Percentiles rank a stretch among this genome's conserved stretches.
Conservation (phyloP, 2,113 vertebrate species). For the Anthoscopus minutus region DNA sequence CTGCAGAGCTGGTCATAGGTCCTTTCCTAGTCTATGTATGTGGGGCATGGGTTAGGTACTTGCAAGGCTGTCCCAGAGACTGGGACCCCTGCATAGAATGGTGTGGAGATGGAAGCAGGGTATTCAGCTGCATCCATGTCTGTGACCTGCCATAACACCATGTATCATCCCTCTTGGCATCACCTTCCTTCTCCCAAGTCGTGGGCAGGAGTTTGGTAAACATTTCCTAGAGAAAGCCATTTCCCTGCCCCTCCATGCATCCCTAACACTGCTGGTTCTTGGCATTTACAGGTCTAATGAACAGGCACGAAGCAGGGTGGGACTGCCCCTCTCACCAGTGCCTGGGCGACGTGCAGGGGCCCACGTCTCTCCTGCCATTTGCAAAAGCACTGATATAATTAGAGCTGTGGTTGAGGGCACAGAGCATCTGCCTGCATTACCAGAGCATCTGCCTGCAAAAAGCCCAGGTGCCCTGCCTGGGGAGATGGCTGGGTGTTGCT, state of each 20-base stretch:
- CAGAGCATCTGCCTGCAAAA: conserved; percentile 7
- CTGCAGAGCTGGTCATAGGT: not conserved
- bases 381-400: conserved; percentile 34
- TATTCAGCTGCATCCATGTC: not conserved
- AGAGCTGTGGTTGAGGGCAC: conserved; percentile 26
- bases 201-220: not conserved
- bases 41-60: not conserved
- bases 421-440: conserved; percentile 2
- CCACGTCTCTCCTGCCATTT: conserved; percentile 8
- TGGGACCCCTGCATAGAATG: not conserved
- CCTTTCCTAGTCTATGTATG: not conserved
- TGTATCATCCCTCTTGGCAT: not conserved
- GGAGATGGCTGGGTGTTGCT: not conserved
- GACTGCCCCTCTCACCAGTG: not conserved
- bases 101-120: not conserved
- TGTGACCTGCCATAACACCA: not conserved
- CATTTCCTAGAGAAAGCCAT: rapidly evolving
- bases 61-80: not conserved
- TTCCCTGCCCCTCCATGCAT: not conserved
- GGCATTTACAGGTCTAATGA: rapidly evolving
- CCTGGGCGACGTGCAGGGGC: conserved; percentile 17
- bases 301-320: rapidly evolving
- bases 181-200: not conserved
- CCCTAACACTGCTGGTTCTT: rapidly evolving
- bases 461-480: not conserved